Evolutionary conservation across 2,113 vertebrate genomes (phyloP).

Genomic region (Pithys albifrons): DNA sequence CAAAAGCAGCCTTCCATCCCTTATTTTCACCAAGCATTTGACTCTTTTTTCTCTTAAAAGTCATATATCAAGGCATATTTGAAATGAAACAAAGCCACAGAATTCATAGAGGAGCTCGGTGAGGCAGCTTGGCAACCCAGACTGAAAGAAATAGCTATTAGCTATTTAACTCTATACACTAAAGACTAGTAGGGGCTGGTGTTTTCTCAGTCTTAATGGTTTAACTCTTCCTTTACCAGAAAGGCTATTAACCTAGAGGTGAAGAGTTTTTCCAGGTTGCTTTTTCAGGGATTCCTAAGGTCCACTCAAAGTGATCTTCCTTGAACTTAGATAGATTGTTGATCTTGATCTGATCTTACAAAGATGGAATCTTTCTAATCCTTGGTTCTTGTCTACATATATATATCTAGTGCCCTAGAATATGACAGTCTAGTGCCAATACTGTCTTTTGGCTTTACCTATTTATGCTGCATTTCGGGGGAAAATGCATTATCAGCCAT

Average conservation of each 20-base stretch:
- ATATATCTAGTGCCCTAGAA: not conserved
- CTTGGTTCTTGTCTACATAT: not conserved
- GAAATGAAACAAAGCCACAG: not conserved
- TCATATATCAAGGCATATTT: not conserved
- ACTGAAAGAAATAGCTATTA: not conserved
- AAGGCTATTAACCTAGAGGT: not conserved
- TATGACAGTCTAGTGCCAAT: not conserved
- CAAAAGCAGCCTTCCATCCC: not conserved
- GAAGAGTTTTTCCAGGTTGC: not conserved
- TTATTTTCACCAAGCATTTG: not conserved
- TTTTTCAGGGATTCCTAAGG: not conserved
- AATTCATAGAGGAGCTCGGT: not conserved
- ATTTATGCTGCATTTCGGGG: not conserved
- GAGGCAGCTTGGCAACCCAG: not conserved
- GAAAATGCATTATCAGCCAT: not conserved
- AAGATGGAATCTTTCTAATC: not conserved
- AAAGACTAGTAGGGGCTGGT: not conserved
- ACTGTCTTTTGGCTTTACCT: not conserved
- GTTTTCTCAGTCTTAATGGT: not conserved
- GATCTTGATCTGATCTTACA: not conserved
- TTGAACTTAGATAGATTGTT: rapidly evolving
- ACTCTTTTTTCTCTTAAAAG: not conserved
- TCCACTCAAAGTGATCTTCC: not conserved
- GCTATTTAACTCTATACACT: not conserved
- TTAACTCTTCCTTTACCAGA: not conserved